Conservation (phyloP, 2,113 vertebrate genomes). For the Baryphthengus martii region DNA sequence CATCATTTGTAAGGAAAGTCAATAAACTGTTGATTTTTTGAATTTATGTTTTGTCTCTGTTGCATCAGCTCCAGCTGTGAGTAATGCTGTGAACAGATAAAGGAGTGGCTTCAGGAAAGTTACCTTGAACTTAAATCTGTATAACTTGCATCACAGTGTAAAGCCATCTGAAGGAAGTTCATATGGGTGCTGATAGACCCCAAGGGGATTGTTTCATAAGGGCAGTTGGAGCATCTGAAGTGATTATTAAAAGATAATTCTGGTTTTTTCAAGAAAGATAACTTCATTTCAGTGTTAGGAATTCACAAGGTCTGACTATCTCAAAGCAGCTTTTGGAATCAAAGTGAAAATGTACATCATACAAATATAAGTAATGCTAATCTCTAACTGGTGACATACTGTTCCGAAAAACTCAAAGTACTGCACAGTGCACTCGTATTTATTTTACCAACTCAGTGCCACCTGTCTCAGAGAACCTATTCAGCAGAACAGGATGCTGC, state of each 20-base stretch:
- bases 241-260: background rate
- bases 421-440: background rate
- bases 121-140: background rate
- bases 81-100: background rate
- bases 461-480: background rate
- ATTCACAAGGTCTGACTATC: background rate
- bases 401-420: background rate
- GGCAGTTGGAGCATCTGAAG: background rate
- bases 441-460: background rate
- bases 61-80: background rate
- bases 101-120: background rate
- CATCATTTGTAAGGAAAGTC: background rate
- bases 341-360: background rate
- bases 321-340: background rate
- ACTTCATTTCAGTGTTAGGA: background rate
- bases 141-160: background rate
- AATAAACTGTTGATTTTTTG: background rate
- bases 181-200: background rate
- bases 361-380: background rate
- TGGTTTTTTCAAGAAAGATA: background rate
- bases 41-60: background rate
- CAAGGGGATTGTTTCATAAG: background rate
- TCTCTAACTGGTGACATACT: background rate
- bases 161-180: background rate
- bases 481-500: background rate